Base-by-base conservation (phyloP, 1,140 invertebrate species). In the Sitophilus oryzae region DNA sequence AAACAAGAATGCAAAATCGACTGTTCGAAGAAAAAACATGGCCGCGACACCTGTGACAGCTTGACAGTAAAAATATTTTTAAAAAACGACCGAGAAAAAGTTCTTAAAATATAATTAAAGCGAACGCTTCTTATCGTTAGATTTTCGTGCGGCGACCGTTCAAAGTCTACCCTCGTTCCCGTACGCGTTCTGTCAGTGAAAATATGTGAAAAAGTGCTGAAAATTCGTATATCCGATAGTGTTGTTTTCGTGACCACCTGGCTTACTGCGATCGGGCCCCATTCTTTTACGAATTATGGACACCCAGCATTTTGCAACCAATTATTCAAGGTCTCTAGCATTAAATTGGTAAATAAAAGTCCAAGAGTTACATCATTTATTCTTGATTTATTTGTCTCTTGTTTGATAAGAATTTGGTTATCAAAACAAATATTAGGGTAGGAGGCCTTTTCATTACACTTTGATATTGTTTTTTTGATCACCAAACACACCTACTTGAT, bases 161-260 rank as follows among this genome's bases (percentile, higher is more conserved):
- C 9, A 19, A 14, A 44, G 22, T 44, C 18, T 25, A 23, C 48
- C 20, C 49, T 44, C 16, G 30, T 41, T 38, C 23, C 51, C 16
- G 21, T 19, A 36, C 20, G 22, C 6, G 40, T 6, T 34, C 19
- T 15, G 20, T 11, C 14, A 23, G 19, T 51, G 47, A 40, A 47
- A 38, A 36, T 25, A 50, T 53, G 48, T 54, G 51, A 46, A 54
- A 58, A 44, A 55, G 55, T 46, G 47, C 35, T 22, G 10, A 53
- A 57, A 55, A 53, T 48, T 61, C 41, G 37, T 30, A n/a, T n/a
- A 21, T 48, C 43, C 19, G 19, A n/a, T n/a, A 54, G 59, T 61
- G 53, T 36, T 61, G 53, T 61, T 64, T 59, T 36, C 50, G 58
- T 61, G 60, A 64, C 62, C 62, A 64, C 60, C 62, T 64, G 62